phyloP scores from a whole-genome alignment of 1,140 invertebrate genomes.

The Tetragnatha versicolor region DNA sequence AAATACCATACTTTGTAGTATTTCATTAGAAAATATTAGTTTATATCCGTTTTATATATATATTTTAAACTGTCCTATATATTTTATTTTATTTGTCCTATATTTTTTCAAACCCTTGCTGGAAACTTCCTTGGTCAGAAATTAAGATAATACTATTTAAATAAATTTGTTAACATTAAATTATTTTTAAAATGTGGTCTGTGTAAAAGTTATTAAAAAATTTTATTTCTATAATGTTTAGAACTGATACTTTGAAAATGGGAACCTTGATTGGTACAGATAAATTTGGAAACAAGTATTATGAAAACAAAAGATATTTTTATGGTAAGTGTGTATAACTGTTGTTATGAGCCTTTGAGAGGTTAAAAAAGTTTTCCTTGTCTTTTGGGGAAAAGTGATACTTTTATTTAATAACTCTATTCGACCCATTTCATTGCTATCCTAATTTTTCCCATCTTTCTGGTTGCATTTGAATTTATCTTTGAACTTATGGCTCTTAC shows the following conservation, averaged over 20 bases:
- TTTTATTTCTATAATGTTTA: conserved; percentile 64
- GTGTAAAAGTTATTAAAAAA: background rate
- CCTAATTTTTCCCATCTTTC: background rate
- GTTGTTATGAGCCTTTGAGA: no score
- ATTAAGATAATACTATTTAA: background rate
- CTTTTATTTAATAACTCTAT: background rate
- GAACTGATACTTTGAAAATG: conserved; percentile 85
- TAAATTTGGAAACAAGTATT: conserved; percentile 96
- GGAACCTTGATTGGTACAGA: conserved; percentile 91
- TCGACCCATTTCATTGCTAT: background rate
- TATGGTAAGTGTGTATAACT: no score
- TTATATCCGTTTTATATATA: no score
- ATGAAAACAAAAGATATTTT: conserved; percentile 88
- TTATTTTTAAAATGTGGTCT: background rate
- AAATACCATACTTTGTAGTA: no score
- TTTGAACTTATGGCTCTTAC: background rate
- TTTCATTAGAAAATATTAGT: no score
- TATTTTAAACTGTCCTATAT: no score
- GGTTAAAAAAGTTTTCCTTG: background rate
- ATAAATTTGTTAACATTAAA: background rate
- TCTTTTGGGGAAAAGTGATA: background rate
- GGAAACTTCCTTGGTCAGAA: background rate
- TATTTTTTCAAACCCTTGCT: background rate
- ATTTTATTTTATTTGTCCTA: background rate
- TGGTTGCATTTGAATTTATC: background rate